Base-by-base conservation (phyloP, 2,888 invertebrate genomes). In the Acrobasis consociella region DNA sequence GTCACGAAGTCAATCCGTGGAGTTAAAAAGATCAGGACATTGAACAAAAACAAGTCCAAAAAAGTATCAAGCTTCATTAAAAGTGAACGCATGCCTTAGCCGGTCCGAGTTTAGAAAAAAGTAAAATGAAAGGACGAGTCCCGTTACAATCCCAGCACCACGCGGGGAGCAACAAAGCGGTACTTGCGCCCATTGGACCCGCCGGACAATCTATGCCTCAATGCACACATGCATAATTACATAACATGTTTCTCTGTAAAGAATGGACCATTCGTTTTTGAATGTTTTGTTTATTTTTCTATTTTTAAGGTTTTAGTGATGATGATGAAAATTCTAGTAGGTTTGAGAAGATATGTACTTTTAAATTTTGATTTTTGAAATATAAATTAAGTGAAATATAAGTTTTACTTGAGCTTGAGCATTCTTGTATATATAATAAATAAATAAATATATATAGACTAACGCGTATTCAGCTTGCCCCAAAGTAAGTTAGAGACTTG, bases 1-100 rank as follows among this genome's bases (percentile, higher is more conserved):
- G 55, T 55, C 55, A 16, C 38, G 11, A 42, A 13, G 7, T 22
- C 13, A 46, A 11, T 42, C 55, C 38, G 49, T 56, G 64, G 55
- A 52, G 51, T 49, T 74, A 66, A 65, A 67, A 71, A 70, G 70
- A 65, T 61, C 60, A 66, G 62, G 60, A 46, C n/a, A 46, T 46
- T 46, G 49, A 56, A 42, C 15, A 56, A 56, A 56, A 56, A 56
- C 49, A 49, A 37, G 46, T 51, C 38, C 62, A 65, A 69, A 74
- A 80, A 81, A 76, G 67, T 73, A 72, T 67, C 63, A 74, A 68
- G 70, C 76, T 73, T 85, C 80, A 86, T 84, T 86, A 92, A 91
- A 90, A 90, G 89, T 88, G 89, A 90, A 89, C 81, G 91, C 86
- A 86, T 82, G 78, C 81, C 78, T 82, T 72, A 68, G 75, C 76